Evolutionary conservation across 2,888 invertebrate species (phyloP).

Genomic region (Steinernema hermaphroditum): DNA sequence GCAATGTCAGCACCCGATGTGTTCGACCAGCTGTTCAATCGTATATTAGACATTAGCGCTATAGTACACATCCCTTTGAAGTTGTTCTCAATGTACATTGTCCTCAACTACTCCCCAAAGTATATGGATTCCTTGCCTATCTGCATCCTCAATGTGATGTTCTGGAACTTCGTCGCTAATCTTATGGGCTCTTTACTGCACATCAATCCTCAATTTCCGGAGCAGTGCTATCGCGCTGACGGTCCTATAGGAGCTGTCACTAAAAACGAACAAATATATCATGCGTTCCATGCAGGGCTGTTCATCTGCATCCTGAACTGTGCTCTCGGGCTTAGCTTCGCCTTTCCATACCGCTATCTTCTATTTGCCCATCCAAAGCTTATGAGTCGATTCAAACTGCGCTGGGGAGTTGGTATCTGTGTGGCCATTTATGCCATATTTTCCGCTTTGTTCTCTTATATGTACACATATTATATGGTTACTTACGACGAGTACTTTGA

Average conservation of each 20-base stretch:
- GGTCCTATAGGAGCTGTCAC: neutral
- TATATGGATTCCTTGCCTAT: neutral
- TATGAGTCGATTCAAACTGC: no score
- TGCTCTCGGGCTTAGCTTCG: neutral
- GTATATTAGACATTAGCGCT: no score
- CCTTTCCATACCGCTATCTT: neutral
- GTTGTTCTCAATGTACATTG: no score
- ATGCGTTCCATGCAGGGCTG: neutral
- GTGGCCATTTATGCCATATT: no score
- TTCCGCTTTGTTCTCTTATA: no score
- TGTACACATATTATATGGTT: no score
- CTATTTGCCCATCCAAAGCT: neutral
- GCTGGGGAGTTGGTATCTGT: no score
- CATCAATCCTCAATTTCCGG: neutral
- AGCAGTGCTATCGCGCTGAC: neutral
- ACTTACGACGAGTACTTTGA: no score
- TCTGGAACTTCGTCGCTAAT: neutral
- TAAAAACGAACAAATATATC: neutral
- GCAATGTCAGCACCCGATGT: no score
- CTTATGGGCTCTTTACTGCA: neutral
- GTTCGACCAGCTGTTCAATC: no score
- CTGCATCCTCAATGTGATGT: neutral
- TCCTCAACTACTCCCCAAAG: no score
- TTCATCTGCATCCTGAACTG: neutral
- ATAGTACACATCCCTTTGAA: no score